These are phyloP conservation scores for Benthosema pterotum DNA, from an alignment of 2,797 vertebrate genomes.

Conservation along the genomic window DNA sequence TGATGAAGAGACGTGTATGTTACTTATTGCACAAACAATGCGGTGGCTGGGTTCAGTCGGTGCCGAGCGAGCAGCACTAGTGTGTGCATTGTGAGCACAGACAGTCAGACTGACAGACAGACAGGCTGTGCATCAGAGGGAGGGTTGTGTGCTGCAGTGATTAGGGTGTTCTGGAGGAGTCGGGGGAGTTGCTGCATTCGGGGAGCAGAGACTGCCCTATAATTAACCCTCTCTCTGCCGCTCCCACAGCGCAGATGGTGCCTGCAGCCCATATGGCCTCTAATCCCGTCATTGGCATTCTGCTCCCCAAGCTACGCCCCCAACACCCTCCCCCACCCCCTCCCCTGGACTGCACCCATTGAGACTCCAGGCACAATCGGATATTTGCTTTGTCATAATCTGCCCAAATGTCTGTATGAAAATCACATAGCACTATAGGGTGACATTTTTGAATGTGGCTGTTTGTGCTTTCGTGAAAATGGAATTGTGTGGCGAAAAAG, in stretches of 20 bases:
- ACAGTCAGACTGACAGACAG: conserved; percentile 33
- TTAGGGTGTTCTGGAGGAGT: conserved; percentile 76
- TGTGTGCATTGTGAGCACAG: conserved; percentile 56
- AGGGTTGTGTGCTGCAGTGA: conserved; percentile 76
- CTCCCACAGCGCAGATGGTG: conserved; percentile 87
- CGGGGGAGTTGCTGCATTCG: conserved; percentile 72
- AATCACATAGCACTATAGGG: no score
- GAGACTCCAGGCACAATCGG: conserved; percentile 61
- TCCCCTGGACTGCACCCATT: conserved; percentile 50
- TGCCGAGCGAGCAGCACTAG: conserved; percentile 55
- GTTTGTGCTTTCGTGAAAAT: conserved; percentile 1
- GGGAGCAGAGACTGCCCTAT: conserved; percentile 83
- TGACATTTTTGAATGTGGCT: neutral
- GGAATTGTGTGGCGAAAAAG: neutral
- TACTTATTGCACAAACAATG: conserved; percentile 63
- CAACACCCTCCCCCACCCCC: conserved; percentile 7
- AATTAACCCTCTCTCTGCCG: conserved; percentile 86
- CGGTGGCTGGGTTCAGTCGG: conserved; percentile 62
- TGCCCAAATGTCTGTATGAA: conserved; percentile 12
- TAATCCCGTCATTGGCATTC: conserved; percentile 89
- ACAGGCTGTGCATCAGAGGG: conserved; percentile 59
- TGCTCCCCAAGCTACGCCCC: conserved; percentile 70
- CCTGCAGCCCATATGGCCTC: conserved; percentile 86
- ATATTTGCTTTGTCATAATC: conserved; percentile 50
- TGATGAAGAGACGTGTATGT: conserved; percentile 2